phyloP scores from a whole-genome alignment of 2,113 vertebrate genomes.

The Phyllostomus discolor region DNA sequence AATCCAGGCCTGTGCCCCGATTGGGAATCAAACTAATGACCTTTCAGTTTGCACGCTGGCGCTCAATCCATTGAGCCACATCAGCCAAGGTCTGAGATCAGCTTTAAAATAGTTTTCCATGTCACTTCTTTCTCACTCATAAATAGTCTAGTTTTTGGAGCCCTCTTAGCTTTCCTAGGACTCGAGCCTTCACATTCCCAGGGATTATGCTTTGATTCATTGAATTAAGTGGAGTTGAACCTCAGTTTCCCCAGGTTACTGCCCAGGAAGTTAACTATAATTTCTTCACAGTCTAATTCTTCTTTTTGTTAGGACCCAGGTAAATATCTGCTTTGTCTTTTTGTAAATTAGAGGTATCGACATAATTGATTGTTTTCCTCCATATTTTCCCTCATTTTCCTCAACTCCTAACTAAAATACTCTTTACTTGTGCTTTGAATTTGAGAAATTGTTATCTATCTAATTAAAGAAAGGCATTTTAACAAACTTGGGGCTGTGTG shows the following conservation, averaged over 20 bases:
- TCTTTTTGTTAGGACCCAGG: not conserved
- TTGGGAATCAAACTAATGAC: no score
- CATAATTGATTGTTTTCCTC: not conserved
- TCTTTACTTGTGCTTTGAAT: not conserved
- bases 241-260: not conserved
- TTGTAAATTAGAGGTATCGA: constrained; percentile 16
- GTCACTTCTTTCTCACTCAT: not conserved
- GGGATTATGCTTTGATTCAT: not conserved
- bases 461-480: not conserved
- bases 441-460: constrained; percentile 14
- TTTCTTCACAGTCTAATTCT: not conserved
- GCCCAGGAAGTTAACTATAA: not conserved
- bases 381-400: not conserved
- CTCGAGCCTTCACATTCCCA: not conserved
- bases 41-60: no score
- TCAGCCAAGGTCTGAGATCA: not conserved
- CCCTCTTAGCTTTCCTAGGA: not conserved
- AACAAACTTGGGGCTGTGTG: not conserved
- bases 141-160: not conserved
- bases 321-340: constrained; percentile 11
- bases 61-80: no score
- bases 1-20: no score
- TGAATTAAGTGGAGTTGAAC: not conserved
- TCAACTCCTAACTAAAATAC: constrained; percentile 5
- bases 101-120: not conserved